phyloP scores from a whole-genome alignment of 2,113 vertebrate species.

The Mellivora capensis region DNA sequence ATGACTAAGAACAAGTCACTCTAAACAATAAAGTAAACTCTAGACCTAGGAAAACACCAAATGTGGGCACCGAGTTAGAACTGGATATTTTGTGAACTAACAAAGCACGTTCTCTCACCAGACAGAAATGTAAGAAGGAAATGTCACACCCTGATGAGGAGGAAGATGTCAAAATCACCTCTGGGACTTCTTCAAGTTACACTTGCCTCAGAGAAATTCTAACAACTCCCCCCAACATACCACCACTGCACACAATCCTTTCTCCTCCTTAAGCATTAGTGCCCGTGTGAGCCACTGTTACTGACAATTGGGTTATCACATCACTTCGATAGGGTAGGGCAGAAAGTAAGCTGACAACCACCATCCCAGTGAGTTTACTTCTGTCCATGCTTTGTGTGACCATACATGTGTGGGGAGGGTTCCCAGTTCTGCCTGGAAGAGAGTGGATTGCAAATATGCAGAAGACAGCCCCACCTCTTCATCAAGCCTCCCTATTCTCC shows the following conservation, averaged over 20 bases:
- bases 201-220: background rate
- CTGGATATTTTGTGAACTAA: background rate
- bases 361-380: background rate
- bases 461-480: background rate
- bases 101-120: background rate
- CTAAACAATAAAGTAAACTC: conserved; percentile 13
- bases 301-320: background rate
- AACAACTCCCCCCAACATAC: accelerated
- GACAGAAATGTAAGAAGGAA: background rate
- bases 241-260: background rate
- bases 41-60: conserved; percentile 20
- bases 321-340: too few relatives aligned
- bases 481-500: too few relatives aligned
- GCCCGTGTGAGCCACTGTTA: background rate
- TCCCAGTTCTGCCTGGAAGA: background rate
- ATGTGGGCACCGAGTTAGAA: background rate
- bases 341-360: background rate
- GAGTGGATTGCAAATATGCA: background rate
- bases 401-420: background rate
- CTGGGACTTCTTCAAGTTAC: background rate
- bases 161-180: background rate
- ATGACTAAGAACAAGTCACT: conserved; percentile 61
- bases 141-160: background rate
- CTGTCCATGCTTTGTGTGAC: background rate
- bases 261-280: background rate